These are phyloP conservation scores for Trichechus manatus DNA, from an alignment of 2,113 vertebrate genomes.

Conservation along the genomic window DNA sequence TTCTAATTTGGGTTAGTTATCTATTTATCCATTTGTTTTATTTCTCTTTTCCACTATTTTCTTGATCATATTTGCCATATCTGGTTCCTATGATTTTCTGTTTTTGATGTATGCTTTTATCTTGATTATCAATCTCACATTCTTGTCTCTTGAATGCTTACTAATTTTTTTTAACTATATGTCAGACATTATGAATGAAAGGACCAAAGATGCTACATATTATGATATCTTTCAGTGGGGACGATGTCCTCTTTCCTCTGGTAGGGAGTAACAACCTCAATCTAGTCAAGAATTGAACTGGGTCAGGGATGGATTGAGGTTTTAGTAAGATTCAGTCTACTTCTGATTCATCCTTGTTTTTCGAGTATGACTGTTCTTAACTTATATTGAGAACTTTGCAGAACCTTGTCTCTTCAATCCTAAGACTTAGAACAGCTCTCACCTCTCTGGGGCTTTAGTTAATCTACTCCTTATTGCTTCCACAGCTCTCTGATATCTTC, in stretches of 20 bases:
- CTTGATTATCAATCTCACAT: not conserved
- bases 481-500: not conserved
- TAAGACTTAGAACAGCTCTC: not conserved
- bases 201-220: not conserved
- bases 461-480: not conserved
- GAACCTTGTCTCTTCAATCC: not conserved
- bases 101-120: not conserved
- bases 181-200: not conserved
- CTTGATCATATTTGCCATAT: not conserved
- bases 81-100: not conserved
- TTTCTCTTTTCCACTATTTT: not conserved
- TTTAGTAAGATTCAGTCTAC: not conserved
- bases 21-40: not conserved
- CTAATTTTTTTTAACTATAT: not conserved
- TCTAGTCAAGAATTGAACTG: not conserved
- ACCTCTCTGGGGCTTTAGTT: not conserved
- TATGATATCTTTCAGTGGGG: not conserved
- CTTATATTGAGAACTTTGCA: not conserved
- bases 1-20: not conserved
- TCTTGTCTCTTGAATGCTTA: not conserved
- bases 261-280: not conserved
- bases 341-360: not conserved
- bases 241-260: not conserved
- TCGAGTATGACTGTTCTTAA: not conserved
- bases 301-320: not conserved